Evolutionary conservation across 2,113 vertebrate genomes (phyloP).

Genomic region (Pelecanus crispus): DNA sequence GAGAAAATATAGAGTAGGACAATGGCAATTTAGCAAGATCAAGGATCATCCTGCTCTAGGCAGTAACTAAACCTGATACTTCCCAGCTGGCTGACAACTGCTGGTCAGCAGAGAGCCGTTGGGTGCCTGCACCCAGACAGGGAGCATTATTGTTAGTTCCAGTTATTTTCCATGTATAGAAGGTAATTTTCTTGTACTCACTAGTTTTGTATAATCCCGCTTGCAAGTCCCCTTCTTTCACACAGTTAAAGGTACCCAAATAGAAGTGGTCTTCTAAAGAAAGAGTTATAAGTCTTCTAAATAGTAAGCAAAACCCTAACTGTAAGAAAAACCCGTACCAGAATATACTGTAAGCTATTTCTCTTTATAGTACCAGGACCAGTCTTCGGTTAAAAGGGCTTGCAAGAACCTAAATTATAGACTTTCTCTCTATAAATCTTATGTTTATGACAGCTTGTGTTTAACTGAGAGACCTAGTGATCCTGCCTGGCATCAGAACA

Average conservation of each 20-base stretch:
- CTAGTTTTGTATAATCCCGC: neutral
- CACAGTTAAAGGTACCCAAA: neutral
- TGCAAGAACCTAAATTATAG: neutral
- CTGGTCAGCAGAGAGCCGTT: neutral
- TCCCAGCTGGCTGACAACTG: neutral
- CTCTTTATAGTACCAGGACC: neutral
- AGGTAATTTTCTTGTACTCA: neutral
- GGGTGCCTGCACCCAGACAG: neutral
- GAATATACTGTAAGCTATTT: neutral
- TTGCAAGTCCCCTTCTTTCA: neutral
- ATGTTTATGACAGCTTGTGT: neutral
- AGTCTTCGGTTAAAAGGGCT: neutral
- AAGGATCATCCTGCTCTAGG: neutral
- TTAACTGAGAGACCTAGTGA: neutral
- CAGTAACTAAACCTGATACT: neutral
- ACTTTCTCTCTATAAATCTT: neutral
- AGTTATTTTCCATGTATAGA: neutral
- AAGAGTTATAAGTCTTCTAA: neutral
- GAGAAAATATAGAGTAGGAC: neutral
- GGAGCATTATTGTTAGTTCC: neutral
- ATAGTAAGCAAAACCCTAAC: neutral
- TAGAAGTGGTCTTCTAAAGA: neutral
- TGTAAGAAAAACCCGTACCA: neutral
- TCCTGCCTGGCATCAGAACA: neutral
- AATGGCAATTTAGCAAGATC: neutral